Conservation (phyloP, 1,140 invertebrate species). For the Drosophila teissieri region DNA sequence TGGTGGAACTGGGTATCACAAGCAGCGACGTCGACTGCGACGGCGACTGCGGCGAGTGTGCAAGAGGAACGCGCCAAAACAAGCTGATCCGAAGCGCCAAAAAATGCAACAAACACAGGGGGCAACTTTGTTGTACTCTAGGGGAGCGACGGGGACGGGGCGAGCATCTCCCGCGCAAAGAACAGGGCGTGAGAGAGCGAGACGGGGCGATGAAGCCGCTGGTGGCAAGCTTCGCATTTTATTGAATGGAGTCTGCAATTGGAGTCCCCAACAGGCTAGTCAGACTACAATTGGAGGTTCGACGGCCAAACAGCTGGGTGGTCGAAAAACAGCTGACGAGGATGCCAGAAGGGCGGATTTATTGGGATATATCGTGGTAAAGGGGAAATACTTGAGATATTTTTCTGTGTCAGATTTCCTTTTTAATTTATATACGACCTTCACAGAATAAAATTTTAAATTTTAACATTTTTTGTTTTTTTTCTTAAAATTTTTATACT, state of each 20-base stretch:
- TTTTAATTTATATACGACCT: too few species aligned
- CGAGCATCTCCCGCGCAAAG: constrained; percentile 50
- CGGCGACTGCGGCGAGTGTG: constrained; percentile 49
- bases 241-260: constrained; percentile 56
- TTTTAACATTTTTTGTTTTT: too few species aligned
- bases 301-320: constrained; percentile 50
- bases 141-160: constrained; percentile 16
- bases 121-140: constrained; percentile 37
- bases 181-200: constrained; percentile 26
- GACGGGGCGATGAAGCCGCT: constrained; percentile 31
- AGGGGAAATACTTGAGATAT: not conserved
- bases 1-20: constrained; percentile 41
- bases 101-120: constrained; percentile 67
- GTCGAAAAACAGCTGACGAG: constrained; percentile 47
- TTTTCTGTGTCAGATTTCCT: not conserved
- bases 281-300: constrained; percentile 19
- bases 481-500: too few species aligned
- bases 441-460: too few species aligned
- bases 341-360: constrained; percentile 49
- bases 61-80: constrained; percentile 67
- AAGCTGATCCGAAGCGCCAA: constrained; percentile 63
- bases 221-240: constrained; percentile 51
- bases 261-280: constrained; percentile 33
- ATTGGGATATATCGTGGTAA: not conserved
- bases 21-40: constrained; percentile 24